Evolutionary conservation across 2,888 invertebrate species (phyloP).

Genomic region (Dryobota labecula): DNA sequence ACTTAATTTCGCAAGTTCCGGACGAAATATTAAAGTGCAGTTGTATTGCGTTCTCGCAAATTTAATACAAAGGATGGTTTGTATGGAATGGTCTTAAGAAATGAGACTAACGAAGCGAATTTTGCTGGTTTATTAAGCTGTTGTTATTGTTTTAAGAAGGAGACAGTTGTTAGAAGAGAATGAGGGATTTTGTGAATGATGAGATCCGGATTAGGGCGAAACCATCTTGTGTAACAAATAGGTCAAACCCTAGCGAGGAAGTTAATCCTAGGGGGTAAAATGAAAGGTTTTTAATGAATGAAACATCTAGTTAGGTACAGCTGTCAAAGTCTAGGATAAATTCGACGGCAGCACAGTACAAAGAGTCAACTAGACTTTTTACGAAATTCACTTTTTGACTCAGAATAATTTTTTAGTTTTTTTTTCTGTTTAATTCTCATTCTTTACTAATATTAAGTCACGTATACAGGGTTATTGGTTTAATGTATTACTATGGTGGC

Average conservation of each 20-base stretch:
- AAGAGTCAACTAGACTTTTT: no score
- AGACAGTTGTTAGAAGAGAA: background rate
- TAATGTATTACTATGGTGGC: no score
- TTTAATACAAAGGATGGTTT: slow-evolving; percentile 30
- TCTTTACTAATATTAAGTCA: no score
- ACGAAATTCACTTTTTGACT: no score
- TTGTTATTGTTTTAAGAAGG: background rate
- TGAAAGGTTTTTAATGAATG: slow-evolving; percentile 26
- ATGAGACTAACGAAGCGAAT: slow-evolving; percentile 39
- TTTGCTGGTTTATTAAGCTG: background rate
- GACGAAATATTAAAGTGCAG: slow-evolving; percentile 47
- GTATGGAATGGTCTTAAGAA: slow-evolving; percentile 20
- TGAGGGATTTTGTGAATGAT: background rate
- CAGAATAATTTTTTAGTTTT: no score
- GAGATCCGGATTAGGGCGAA: no score
- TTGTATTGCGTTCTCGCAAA: slow-evolving; percentile 31
- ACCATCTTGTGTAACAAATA: slow-evolving; percentile 17
- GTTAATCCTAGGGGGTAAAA: slow-evolving; percentile 20
- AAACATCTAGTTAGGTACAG: background rate
- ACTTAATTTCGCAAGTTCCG: slow-evolving; percentile 56
- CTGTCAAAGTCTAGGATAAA: slow-evolving; percentile 4
- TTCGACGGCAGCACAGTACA: no score
- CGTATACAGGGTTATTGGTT: no score
- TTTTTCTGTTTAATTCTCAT: no score
- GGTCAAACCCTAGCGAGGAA: slow-evolving; percentile 1